Conservation (phyloP, 2,888 invertebrate species). For the Heliconius ethilla region DNA sequence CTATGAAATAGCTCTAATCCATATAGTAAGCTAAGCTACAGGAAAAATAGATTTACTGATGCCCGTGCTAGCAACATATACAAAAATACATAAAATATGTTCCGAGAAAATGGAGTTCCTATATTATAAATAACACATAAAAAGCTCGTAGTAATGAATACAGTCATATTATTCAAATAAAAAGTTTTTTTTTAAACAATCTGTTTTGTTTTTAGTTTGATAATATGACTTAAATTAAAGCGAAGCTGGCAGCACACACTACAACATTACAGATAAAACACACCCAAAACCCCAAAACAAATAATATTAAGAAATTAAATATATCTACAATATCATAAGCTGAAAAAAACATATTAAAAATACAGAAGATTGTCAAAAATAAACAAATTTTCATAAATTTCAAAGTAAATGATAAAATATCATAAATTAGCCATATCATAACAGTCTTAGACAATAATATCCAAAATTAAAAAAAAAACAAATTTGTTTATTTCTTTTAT, state of each 20-base stretch:
- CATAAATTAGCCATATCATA: background rate
- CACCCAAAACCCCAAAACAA: background rate
- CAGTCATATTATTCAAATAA: background rate
- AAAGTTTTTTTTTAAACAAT: no score
- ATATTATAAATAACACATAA: background rate
- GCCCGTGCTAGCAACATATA: constrained; percentile 8
- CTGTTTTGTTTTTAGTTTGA: background rate
- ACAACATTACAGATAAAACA: constrained; percentile 1
- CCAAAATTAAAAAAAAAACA: background rate
- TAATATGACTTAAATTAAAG: background rate
- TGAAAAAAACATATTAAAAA: background rate
- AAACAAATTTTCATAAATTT: background rate
- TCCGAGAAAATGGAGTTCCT: background rate
- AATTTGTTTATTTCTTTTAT: constrained; percentile 11
- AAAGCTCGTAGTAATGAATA: background rate
- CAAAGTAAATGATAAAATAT: background rate
- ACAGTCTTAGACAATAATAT: background rate
- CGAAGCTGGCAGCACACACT: background rate
- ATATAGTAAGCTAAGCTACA: background rate
- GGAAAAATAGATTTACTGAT: background rate
- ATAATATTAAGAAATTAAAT: background rate
- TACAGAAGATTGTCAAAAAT: background rate
- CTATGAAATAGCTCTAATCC: background rate
- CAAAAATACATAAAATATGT: background rate
- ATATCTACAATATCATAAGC: background rate